Evolutionary conservation across 2,113 vertebrate species (phyloP).

Genomic region (Egretta garzetta): DNA sequence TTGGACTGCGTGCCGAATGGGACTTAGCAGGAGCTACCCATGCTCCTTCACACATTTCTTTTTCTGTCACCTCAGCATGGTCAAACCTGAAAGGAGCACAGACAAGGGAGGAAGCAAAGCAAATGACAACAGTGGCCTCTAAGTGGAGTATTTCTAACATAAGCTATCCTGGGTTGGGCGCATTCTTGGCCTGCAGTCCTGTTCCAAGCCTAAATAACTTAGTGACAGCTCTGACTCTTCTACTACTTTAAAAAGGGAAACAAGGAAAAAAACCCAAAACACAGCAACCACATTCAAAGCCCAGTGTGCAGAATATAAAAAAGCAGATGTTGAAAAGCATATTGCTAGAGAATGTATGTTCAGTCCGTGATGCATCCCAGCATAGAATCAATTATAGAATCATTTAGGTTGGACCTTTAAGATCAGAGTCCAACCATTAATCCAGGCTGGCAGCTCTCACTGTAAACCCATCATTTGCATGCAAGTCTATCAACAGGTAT

Average conservation of each 20-base stretch:
- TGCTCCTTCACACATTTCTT: neutral
- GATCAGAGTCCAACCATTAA: no score
- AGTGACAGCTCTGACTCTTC: neutral
- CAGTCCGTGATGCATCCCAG: neutral
- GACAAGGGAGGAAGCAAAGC: neutral
- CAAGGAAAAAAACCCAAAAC: neutral
- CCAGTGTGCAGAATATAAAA: neutral
- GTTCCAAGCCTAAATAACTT: neutral
- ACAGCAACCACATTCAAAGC: neutral
- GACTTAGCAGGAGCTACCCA: neutral
- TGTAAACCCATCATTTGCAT: neutral
- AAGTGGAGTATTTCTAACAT: neutral
- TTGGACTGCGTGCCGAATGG: neutral
- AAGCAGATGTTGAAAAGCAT: neutral
- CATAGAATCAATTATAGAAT: no score
- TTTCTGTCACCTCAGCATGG: neutral
- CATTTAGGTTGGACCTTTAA: no score
- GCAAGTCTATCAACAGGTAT: neutral
- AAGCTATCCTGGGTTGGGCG: neutral
- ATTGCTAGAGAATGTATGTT: neutral
- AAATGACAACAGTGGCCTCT: neutral
- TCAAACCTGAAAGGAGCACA: neutral
- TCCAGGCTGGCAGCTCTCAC: neutral
- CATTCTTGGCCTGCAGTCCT: neutral
- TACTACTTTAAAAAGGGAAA: neutral